These are phyloP conservation scores for Elegia similella DNA, from an alignment of 2,888 invertebrate species.

Conservation along the genomic window DNA sequence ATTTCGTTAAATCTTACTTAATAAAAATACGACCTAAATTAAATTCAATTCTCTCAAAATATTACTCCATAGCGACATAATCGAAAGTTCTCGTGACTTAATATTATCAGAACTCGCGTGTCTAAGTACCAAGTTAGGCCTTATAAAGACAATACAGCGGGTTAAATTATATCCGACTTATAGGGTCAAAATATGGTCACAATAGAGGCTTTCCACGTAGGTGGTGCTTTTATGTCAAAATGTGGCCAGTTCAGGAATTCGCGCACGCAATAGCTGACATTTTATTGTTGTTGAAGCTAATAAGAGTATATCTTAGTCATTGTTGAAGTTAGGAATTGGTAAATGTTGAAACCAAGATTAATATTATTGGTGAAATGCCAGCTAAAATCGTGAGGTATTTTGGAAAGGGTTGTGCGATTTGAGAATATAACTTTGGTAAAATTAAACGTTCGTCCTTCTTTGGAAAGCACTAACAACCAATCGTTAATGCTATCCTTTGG, in stretches of 20 bases:
- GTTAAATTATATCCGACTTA: conserved; percentile 58
- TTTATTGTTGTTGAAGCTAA: conserved; percentile 11
- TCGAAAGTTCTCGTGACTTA: conserved; percentile 15
- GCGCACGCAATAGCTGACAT: conserved; percentile 8
- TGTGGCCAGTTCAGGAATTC: conserved; percentile 5
- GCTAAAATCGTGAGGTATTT: neutral
- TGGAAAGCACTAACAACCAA: too few species aligned
- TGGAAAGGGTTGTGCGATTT: neutral
- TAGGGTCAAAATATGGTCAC: conserved; percentile 61
- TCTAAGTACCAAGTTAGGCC: conserved; percentile 31
- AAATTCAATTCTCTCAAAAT: neutral
- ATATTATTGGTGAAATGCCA: neutral
- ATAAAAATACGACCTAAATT: neutral
- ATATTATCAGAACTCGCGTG: conserved; percentile 13
- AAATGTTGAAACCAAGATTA: neutral
- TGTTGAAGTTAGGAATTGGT: conserved; percentile 1
- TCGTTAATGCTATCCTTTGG: too few species aligned
- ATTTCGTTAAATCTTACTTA: neutral
- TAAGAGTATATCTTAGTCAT: conserved; percentile 12
- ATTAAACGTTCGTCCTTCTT: too few species aligned
- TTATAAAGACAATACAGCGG: conserved; percentile 44
- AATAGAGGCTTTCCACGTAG: conserved; percentile 47
- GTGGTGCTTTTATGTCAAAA: conserved; percentile 33
- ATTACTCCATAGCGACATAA: conserved; percentile 2
- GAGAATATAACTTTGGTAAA: too few species aligned